Percentiles rank a stretch among this genome's conserved stretches.
Evolutionary conservation across 2,888 invertebrate genomes (phyloP).

Genomic region (Eupithecia exiguata): DNA sequence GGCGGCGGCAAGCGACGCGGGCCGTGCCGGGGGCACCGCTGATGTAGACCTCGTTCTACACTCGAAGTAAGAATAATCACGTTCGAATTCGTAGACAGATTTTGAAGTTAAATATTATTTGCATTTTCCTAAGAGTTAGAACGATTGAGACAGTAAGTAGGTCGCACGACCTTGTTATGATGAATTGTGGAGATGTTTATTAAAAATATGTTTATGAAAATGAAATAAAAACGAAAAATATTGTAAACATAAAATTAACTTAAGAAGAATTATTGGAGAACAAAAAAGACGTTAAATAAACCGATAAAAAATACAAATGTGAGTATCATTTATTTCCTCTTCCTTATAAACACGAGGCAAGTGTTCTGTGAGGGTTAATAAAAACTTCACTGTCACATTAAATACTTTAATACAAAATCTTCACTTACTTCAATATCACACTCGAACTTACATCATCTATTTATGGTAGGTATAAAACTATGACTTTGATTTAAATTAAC

Average conservation of each 20-base stretch:
- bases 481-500: constrained; percentile 82
- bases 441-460: constrained; percentile 83
- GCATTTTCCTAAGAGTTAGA: constrained; percentile 83
- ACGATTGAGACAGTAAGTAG: constrained; percentile 83
- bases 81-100: constrained; percentile 81
- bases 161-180: constrained; percentile 83
- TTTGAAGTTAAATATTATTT: constrained; percentile 82
- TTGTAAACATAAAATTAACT: constrained; percentile 84
- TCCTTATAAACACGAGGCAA: constrained; percentile 25
- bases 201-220: constrained; percentile 83
- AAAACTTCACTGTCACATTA: constrained; percentile 57
- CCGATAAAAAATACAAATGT: constrained; percentile 79
- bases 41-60: constrained; percentile 72
- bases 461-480: constrained; percentile 84
- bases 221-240: constrained; percentile 83
- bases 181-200: constrained; percentile 83
- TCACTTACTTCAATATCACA: constrained; percentile 83
- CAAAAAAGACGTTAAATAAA: constrained; percentile 83
- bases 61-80: constrained; percentile 80
- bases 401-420: constrained; percentile 80
- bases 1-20: constrained; percentile 44
- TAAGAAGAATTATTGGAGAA: constrained; percentile 83
- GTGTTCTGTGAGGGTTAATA: constrained; percentile 32
- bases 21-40: constrained; percentile 51
- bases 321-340: constrained; percentile 63